Evolutionary conservation across 2,797 vertebrate genomes (phyloP).

Genomic region (Tragelaphus eurycerus): DNA sequence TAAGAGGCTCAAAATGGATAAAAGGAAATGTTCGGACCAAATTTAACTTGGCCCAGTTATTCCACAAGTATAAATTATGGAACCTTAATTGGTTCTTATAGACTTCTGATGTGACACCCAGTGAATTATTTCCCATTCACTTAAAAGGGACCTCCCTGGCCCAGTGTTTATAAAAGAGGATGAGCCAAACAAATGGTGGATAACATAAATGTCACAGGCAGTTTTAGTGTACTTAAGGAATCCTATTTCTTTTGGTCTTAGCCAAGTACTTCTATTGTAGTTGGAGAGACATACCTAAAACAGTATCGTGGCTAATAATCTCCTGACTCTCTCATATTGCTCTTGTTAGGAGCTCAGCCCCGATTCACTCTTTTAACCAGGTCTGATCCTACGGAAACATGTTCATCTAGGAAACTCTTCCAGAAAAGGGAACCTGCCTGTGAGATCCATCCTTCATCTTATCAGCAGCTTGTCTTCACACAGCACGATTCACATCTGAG

Average conservation of each 20-base stretch:
- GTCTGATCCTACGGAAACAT: not conserved
- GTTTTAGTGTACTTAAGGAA: not conserved
- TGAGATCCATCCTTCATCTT: not conserved
- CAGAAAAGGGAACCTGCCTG: not conserved
- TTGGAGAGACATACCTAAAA: not conserved
- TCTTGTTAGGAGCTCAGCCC: not conserved
- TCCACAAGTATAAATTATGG: not conserved
- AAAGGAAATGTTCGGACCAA: not conserved
- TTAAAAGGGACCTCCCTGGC: not conserved
- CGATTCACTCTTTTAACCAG: not conserved
- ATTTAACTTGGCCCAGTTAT: not conserved
- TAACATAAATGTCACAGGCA: not conserved
- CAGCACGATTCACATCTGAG: not conserved
- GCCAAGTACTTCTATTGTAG: not conserved
- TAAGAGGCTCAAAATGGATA: not conserved
- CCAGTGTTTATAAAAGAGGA: conserved; percentile 1
- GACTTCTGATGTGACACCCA: not conserved
- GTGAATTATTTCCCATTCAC: conserved; percentile 20
- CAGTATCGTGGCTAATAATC: not conserved
- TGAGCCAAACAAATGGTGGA: not conserved
- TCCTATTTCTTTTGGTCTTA: not conserved
- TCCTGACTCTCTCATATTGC: not conserved
- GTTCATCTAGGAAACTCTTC: not conserved
- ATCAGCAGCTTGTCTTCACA: not conserved
- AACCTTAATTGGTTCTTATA: not conserved